A percentile compares a stretch with the other conserved stretches of the same genome.
phyloP scores from a whole-genome alignment of 2,113 vertebrate species.

The Pachypanchax playfairii region DNA sequence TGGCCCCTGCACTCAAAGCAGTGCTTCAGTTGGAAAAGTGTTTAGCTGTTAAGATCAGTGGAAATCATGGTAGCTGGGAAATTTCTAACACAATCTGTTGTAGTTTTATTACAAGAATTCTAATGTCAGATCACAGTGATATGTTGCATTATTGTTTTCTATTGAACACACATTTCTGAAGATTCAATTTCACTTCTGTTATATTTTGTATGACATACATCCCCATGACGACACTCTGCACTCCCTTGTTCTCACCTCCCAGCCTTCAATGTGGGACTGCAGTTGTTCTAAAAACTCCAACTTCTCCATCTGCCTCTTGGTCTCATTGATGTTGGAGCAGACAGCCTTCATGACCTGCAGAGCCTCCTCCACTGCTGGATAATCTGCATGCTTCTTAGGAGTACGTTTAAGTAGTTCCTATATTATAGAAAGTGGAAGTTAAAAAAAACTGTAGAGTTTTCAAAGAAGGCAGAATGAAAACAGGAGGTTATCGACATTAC shows the following conservation, averaged over 20 bases:
- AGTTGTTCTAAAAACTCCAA: slow-evolving; percentile 95
- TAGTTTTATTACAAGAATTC: neutral
- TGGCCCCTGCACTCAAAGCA: slow-evolving; percentile 54
- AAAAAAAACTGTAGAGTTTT: neutral
- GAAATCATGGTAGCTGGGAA: neutral
- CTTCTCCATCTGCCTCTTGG: slow-evolving; percentile 99
- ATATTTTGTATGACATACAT: too few species aligned
- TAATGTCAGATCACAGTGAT: neutral
- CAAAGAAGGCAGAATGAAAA: neutral
- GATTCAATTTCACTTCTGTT: neutral
- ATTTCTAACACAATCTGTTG: slow-evolving; percentile 14
- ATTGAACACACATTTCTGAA: neutral
- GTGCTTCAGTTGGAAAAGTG: slow-evolving; percentile 29
- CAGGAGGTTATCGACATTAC: neutral
- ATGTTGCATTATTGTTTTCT: neutral
- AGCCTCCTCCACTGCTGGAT: slow-evolving; percentile 90
- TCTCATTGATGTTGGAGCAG: slow-evolving; percentile 98
- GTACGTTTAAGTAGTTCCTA: slow-evolving; percentile 97
- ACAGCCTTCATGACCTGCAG: slow-evolving; percentile 97
- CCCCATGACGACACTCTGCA: neutral
- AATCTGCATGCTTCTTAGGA: slow-evolving; percentile 91
- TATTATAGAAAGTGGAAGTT: neutral
- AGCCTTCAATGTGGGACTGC: slow-evolving; percentile 98
- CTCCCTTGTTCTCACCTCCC: slow-evolving; percentile 88
- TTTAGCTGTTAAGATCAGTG: slow-evolving; percentile 38